Conservation (phyloP, 1,140 invertebrate genomes). For the Pogonomyrmex barbatus region DNA sequence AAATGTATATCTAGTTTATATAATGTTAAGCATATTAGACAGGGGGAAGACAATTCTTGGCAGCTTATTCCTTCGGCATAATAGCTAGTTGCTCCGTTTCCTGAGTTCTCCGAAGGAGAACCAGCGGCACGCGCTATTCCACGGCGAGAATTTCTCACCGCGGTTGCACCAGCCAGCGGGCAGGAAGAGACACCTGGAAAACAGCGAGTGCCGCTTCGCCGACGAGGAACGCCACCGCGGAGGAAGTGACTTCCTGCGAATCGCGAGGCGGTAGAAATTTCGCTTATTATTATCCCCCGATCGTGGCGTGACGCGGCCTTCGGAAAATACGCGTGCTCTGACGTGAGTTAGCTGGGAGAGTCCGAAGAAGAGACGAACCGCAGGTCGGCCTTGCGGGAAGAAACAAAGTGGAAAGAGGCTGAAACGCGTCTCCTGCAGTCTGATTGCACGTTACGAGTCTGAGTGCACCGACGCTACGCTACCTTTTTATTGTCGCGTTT, state of each 20-base stretch:
- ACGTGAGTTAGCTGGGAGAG: slow-evolving; percentile 39
- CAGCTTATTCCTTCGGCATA: slow-evolving; percentile 1
- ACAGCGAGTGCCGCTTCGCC: slow-evolving; percentile 64
- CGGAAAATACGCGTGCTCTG: slow-evolving; percentile 55
- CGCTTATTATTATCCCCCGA: slow-evolving; percentile 72
- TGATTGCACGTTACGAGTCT: slow-evolving; percentile 53
- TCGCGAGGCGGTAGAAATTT: slow-evolving; percentile 68
- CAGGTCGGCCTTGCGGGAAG: slow-evolving; percentile 49
- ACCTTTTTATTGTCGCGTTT: slow-evolving; percentile 50
- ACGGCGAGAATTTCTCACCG: slow-evolving; percentile 70
- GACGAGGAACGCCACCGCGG: slow-evolving; percentile 50
- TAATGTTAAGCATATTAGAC: not conserved
- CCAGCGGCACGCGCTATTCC: slow-evolving; percentile 27
- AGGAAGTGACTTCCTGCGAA: slow-evolving; percentile 75
- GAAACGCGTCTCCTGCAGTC: slow-evolving; percentile 32
- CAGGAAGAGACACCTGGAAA: slow-evolving; percentile 75
- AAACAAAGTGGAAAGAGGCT: slow-evolving; percentile 49
- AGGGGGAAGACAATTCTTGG: not conserved
- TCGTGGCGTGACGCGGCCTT: slow-evolving; percentile 53
- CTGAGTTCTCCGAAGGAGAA: slow-evolving; percentile 13
- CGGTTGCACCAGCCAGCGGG: slow-evolving; percentile 5
- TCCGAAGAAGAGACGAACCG: slow-evolving; percentile 52
- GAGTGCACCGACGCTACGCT: slow-evolving; percentile 7
- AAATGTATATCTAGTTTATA: no score
- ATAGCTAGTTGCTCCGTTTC: not conserved